Conservation (phyloP, 2,888 invertebrate genomes). For the Eucriotettix oculatus region DNA sequence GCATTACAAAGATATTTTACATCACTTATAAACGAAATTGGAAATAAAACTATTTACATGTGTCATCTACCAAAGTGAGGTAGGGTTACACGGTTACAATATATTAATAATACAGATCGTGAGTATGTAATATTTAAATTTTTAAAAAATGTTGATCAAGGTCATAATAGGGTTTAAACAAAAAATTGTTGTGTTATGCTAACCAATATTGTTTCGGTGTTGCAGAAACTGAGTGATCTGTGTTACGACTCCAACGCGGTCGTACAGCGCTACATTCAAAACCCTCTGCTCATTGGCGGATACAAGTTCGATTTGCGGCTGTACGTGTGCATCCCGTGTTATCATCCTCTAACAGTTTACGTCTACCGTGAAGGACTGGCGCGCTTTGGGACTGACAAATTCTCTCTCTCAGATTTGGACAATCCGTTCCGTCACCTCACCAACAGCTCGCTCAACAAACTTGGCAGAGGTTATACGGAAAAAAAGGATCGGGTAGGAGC, state of each 20-base stretch:
- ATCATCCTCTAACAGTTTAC: slow-evolving; percentile 72
- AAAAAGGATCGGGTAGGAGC: slow-evolving; percentile 71
- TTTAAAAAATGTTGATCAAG: no score
- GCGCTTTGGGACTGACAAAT: slow-evolving; percentile 68
- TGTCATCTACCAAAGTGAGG: no score
- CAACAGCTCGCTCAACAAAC: slow-evolving; percentile 81
- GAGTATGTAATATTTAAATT: no score
- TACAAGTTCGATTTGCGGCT: slow-evolving; percentile 85
- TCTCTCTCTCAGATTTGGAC: slow-evolving; percentile 63
- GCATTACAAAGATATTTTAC: no score
- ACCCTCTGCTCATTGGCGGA: slow-evolving; percentile 63
- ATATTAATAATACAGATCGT: no score
- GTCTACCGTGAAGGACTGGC: slow-evolving; percentile 78
- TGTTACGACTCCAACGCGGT: slow-evolving; percentile 64
- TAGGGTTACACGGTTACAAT: no score
- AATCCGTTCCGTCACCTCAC: slow-evolving; percentile 78
- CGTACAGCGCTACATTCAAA: slow-evolving; percentile 64
- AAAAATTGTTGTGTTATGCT: no score
- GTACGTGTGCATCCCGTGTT: slow-evolving; percentile 78
- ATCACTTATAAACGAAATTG: no score
- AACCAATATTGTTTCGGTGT: slow-evolving; percentile 13
- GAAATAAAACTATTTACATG: no score
- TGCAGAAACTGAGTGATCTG: slow-evolving; percentile 56
- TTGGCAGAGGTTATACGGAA: slow-evolving; percentile 63
- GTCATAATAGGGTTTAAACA: no score